These are phyloP conservation scores for Drosophila mimetica DNA, from an alignment of 2,888 invertebrate genomes.

Conservation along the genomic window DNA sequence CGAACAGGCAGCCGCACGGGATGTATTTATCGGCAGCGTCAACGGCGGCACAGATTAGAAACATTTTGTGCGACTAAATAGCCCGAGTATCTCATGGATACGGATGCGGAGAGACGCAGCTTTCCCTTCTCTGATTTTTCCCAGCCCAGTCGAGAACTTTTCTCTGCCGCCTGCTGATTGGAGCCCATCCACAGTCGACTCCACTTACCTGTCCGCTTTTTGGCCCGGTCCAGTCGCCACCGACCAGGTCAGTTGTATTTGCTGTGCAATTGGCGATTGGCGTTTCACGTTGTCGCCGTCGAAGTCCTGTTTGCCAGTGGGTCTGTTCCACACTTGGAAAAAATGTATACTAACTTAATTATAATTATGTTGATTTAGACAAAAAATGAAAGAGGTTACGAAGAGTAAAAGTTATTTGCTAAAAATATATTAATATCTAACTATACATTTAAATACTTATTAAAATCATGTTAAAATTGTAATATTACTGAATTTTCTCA, in stretches of 20 bases:
- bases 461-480: no score
- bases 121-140: constrained; percentile 35
- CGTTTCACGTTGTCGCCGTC: constrained; percentile 32
- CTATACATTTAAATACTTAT: no score
- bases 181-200: constrained; percentile 5
- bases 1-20: constrained; percentile 48
- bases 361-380: background rate
- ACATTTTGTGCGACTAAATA: constrained; percentile 73
- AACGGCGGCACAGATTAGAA: constrained; percentile 73
- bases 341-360: background rate
- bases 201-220: constrained; percentile 8
- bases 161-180: constrained; percentile 16
- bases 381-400: background rate
- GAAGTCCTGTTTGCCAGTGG: constrained; percentile 20
- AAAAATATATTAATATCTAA: no score
- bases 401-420: background rate
- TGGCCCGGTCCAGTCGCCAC: constrained; percentile 6
- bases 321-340: background rate
- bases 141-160: constrained; percentile 25
- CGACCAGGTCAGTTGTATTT: constrained; percentile 18
- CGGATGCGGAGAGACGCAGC: constrained; percentile 57
- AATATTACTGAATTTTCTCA: no score
- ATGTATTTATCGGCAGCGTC: constrained; percentile 57
- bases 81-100: constrained; percentile 67
- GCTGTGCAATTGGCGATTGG: constrained; percentile 18